Percentiles rank a stretch among this genome's conserved stretches.
phyloP scores from a whole-genome alignment of 2,113 vertebrate genomes.

The Bubo bubo region DNA sequence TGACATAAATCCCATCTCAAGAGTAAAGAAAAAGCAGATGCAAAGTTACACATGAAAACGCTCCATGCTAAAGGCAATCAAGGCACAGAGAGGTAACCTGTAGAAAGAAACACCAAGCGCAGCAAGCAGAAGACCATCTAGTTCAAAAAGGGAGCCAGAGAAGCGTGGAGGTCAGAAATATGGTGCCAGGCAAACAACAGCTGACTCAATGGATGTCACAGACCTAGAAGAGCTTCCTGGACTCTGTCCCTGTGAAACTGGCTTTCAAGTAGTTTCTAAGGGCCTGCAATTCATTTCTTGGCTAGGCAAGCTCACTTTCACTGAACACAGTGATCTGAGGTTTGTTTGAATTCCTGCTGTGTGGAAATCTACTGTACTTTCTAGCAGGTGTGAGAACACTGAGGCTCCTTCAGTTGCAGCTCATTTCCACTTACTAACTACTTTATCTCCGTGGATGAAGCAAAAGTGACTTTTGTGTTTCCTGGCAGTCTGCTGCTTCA shows the following conservation, averaged over 20 bases:
- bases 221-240: slow-evolving; percentile 2
- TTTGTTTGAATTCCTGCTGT: slow-evolving; percentile 70
- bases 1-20: not conserved
- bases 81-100: not conserved
- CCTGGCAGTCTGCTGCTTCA: slow-evolving; percentile 78
- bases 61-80: not conserved
- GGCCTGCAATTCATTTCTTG: slow-evolving; percentile 60
- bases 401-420: slow-evolving; percentile 68
- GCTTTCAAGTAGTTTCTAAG: slow-evolving; percentile 56
- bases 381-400: slow-evolving; percentile 75
- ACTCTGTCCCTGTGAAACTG: slow-evolving; percentile 6
- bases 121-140: not conserved
- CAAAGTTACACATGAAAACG: not conserved
- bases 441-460: slow-evolving; percentile 78
- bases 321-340: slow-evolving; percentile 43
- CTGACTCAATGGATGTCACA: not conserved
- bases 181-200: not conserved
- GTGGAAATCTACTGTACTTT: slow-evolving; percentile 65
- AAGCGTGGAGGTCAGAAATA: not conserved
- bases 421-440: slow-evolving; percentile 79
- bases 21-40: not conserved
- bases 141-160: not conserved
- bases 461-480: slow-evolving; percentile 82
- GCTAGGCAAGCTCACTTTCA: slow-evolving; percentile 54
- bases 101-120: not conserved